Evolutionary conservation across 2,888 invertebrate species (phyloP).

Genomic region (Caenorhabditis doughertyi): DNA sequence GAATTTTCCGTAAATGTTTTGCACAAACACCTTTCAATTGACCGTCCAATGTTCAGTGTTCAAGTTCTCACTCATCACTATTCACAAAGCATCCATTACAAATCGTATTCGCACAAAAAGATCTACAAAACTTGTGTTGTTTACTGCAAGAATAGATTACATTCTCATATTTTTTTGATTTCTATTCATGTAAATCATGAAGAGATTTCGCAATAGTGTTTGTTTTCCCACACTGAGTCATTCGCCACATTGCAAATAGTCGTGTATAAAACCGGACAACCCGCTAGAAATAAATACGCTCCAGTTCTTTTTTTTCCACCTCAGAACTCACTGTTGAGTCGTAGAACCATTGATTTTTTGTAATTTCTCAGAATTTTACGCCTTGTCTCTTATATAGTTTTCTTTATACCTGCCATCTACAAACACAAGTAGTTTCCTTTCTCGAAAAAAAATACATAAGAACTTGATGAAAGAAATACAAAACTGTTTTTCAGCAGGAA

Average conservation of each 20-base stretch:
- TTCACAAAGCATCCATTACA: too few relatives aligned
- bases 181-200: conserved; percentile 32
- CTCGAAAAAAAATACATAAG: too few relatives aligned
- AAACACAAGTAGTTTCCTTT: too few relatives aligned
- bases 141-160: conserved; percentile 12
- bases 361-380: too few relatives aligned
- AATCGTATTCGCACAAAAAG: neutral
- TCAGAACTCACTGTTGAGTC: neutral
- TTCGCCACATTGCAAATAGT: conserved; percentile 58
- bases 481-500: too few relatives aligned
- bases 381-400: too few relatives aligned
- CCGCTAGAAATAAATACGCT: conserved; percentile 28
- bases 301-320: conserved; percentile 26
- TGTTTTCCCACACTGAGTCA: conserved; percentile 61
- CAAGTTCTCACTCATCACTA: too few relatives aligned
- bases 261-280: conserved; percentile 53
- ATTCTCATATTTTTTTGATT: conserved; percentile 20
- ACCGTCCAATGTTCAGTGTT: neutral
- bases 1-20: conserved; percentile 4
- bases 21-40: conserved; percentile 3
- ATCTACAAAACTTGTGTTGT: neutral
- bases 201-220: conserved; percentile 58
- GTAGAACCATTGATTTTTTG: conserved; percentile 1
- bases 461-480: too few relatives aligned
- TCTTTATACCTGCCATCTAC: too few relatives aligned